Base-by-base conservation (phyloP, 2,888 invertebrate species). In the Subacronicta megacephala region DNA sequence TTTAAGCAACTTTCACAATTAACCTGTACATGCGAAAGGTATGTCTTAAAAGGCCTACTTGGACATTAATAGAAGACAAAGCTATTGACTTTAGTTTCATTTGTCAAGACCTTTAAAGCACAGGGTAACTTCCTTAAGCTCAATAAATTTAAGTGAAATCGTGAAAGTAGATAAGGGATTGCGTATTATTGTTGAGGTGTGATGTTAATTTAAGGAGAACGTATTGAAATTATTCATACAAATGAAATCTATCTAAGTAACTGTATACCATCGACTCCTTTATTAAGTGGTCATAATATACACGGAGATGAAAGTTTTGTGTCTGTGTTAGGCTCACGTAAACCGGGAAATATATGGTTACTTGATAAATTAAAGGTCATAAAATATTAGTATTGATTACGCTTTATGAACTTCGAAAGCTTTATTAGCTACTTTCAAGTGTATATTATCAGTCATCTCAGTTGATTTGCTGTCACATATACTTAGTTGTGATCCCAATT, bases 1-100 rank as follows among this genome's bases (percentile, higher is more conserved):
- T 92, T 90, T 88, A 85, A 80, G 82, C 69, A 85, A 86, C 92
- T 92, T 92, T 92, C 92, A 87, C 89, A 92, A 91, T 91, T 92
- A 92, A 85, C 87, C 83, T 60, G 74, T 75, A 65, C 72, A 80
- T 78, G 89, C 83, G 84, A 86, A 85, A 74, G 76, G 66, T 61
- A 52, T 57, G 64, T 47, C 60, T 49, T 51, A 54, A 56, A 62
- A 69, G 51, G 58, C 62, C 51, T 62, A 58, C 63, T 59, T 63
- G 17, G 44, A 53, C 50, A 45, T 57, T 55, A 49, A 55, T 62
- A 40, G 58, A 51, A 62, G 62, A 63, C 64, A 63, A 71, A 63
- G 55, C 42, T 60, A 44, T 61, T 54, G 45, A 56, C 56, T 58
- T 38, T 45, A 43, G 13, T 43, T 56, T 47, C 33, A 58, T 56